Evolutionary conservation across 2,113 vertebrate species (phyloP).

Genomic region (Scatophagus argus): DNA sequence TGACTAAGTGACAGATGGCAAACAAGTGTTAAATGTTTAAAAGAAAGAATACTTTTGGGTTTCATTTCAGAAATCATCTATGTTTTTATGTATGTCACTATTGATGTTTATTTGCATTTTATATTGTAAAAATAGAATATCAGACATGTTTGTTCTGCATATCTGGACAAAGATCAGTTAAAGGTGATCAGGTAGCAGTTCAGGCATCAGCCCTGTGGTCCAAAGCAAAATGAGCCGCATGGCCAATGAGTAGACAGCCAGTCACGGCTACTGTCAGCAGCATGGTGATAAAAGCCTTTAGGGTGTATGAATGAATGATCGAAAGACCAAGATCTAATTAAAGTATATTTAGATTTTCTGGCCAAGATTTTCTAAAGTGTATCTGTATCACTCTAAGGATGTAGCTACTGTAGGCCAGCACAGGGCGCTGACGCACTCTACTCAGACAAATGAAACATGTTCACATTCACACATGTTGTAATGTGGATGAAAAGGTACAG

Average conservation of each 20-base stretch:
- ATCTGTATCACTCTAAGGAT: background rate
- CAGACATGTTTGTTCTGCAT: background rate
- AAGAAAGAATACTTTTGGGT: background rate
- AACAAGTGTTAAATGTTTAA: background rate
- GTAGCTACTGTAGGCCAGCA: background rate
- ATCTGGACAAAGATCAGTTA: no score
- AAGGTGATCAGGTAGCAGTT: background rate
- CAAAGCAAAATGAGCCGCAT: background rate
- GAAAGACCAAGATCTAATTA: background rate
- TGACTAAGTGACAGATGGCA: background rate
- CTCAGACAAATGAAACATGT: background rate
- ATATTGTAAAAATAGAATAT: background rate
- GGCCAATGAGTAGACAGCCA: conserved; percentile 12
- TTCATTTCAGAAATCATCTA: background rate
- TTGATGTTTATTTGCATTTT: background rate
- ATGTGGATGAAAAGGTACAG: background rate
- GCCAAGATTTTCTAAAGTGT: background rate
- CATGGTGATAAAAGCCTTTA: conserved; percentile 3
- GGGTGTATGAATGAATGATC: background rate
- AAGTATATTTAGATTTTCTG: background rate
- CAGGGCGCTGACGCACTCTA: background rate
- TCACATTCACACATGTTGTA: background rate
- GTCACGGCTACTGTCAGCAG: background rate
- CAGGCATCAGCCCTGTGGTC: background rate
- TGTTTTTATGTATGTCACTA: background rate